Evolutionary conservation across 2,797 vertebrate species (phyloP).

Genomic region (Brotogeris chrysoptera): DNA sequence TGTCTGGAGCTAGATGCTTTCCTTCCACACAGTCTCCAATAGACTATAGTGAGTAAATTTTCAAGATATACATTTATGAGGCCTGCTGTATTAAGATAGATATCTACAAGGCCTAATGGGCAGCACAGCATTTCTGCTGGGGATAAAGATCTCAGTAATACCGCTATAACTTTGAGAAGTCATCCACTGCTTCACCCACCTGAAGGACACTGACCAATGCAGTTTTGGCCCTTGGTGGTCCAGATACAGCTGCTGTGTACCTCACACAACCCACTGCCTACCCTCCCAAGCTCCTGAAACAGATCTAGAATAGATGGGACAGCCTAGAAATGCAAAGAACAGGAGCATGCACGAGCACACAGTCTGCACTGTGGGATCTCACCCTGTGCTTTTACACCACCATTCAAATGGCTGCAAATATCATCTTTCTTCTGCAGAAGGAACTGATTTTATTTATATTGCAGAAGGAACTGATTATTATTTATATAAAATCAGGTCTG

Average conservation of each 20-base stretch:
- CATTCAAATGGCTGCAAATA: not conserved
- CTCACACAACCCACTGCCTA: rapidly evolving
- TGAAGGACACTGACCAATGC: rapidly evolving
- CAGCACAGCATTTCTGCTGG: not conserved
- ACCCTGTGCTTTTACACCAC: not conserved
- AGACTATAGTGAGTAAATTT: not conserved
- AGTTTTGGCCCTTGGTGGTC: too few relatives aligned
- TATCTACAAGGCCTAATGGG: not conserved
- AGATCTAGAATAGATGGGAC: not conserved
- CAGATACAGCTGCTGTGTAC: not conserved
- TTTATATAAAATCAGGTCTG: not conserved
- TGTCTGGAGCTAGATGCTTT: not conserved
- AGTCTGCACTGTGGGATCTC: not conserved
- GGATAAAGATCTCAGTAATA: not conserved
- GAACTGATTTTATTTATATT: too few relatives aligned
- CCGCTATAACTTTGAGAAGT: not conserved
- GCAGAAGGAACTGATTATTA: not conserved
- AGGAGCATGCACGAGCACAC: rapidly evolving
- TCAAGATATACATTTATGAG: not conserved
- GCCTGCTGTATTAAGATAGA: not conserved
- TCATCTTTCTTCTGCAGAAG: not conserved
- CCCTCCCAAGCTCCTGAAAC: not conserved
- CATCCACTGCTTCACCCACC: not conserved
- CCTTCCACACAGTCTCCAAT: not conserved
- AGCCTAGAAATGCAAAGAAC: not conserved